Conservation (phyloP, 2,113 vertebrate species). For the Aptenodytes forsteri region DNA sequence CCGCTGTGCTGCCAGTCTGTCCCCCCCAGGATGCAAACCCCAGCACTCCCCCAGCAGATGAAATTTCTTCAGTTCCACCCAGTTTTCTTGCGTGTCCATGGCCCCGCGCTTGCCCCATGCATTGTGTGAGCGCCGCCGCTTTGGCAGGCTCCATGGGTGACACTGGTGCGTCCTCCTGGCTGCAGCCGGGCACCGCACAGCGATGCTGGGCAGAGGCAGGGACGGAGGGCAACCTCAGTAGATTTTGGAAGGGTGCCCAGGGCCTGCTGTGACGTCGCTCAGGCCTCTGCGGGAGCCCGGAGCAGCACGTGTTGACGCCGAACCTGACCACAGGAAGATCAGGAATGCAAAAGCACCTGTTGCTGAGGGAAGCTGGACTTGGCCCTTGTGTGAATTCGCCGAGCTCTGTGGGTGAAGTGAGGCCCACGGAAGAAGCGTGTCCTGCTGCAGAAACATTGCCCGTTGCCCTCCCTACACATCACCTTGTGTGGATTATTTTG, state of each 20-base stretch:
- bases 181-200: background rate
- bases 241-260: background rate
- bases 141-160: background rate
- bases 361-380: background rate
- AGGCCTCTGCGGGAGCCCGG: background rate
- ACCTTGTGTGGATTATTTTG: background rate
- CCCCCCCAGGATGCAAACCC: background rate
- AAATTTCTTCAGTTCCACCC: background rate
- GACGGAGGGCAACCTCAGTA: background rate
- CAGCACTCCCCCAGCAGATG: background rate
- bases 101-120: background rate
- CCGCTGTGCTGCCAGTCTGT: background rate
- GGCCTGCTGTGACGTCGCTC: fast-evolving
- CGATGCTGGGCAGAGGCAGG: background rate
- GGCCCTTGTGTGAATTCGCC: background rate
- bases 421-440: background rate
- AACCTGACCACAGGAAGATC: background rate
- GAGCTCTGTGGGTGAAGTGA: background rate
- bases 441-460: background rate
- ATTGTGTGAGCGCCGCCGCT: fast-evolving
- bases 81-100: fast-evolving
- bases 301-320: background rate
- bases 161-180: fast-evolving
- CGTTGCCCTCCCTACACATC: background rate
- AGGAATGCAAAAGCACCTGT: background rate